Base-by-base conservation (phyloP, 37 sponge, comb jelly and placozoan species). In the Theonella swinhoei region DNA sequence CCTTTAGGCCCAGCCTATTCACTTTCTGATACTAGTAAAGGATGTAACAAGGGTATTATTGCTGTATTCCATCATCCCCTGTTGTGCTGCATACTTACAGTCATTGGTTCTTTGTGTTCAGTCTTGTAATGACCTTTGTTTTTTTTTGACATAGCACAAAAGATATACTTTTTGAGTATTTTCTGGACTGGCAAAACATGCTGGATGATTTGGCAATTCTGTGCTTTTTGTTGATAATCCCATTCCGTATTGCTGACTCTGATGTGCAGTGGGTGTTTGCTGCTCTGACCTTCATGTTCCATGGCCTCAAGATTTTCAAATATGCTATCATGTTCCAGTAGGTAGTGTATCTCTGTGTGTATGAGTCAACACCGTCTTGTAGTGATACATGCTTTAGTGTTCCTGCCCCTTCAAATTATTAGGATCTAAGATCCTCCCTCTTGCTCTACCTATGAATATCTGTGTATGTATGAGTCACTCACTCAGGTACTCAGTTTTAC, bases 201-300 rank as follows among this genome's bases (percentile, higher is more conserved):
- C 39, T 73, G 42, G 74, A 73, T 37, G 34, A 34, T 3, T 4
- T 37, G 42, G 74, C 43, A 3, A 73, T 73, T 39, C 4, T 73
- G 42, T 42, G 22, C 7, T 24, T 35, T 25, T 42, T 73, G 43
- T 28, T 73, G 26, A 39, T 73, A n/a, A 73, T 73, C 25, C 74
- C 74, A 17, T 7, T 37, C 34, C 74, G 74, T n/a, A 37, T 39
- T 40, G 43, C 22, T 35, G 25, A 73, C 28, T 25, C 5, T 39
- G 42, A 73, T 19, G 19, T 22, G 42, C 74, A 73, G 47, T 73
- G 74, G 74, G 42, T 73, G 8, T 73, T 40, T 73, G 74, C 47
- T n/a, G 42, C 74, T 37, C 47, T 73, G 42, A 42, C 74, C 24
- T 73, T 34, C 14, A 73, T 39, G 25, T 73, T 73, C 25, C 74